Conservation (phyloP, 2,888 invertebrate species). For the Dicyrtoma fusca region DNA sequence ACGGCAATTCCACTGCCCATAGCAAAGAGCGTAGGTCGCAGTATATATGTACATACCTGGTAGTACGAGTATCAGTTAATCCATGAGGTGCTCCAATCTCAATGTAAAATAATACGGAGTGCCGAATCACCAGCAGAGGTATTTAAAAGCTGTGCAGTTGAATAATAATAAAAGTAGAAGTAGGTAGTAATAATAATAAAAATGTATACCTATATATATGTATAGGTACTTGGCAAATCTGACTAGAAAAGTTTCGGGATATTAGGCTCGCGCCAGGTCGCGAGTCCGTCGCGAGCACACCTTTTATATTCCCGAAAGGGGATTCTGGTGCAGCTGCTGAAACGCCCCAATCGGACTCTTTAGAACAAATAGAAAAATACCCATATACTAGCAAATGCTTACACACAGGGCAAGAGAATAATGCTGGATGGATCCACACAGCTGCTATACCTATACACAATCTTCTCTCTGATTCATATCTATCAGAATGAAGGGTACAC, state of each 20-base stretch:
- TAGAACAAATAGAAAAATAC: conserved; percentile 47
- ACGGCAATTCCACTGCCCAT: no score
- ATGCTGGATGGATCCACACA: no score
- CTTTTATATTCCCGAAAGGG: conserved; percentile 43
- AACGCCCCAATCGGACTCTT: conserved; percentile 41
- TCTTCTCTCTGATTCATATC: conserved; percentile 1
- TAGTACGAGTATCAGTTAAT: neutral
- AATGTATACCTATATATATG: neutral
- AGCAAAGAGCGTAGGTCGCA: no score
- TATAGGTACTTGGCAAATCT: conserved; percentile 31
- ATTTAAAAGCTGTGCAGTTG: conserved; percentile 11
- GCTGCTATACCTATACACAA: neutral
- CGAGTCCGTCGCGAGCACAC: conserved; percentile 50
- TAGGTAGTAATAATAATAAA: no score
- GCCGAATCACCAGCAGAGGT: conserved; percentile 21
- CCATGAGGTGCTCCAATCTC: neutral
- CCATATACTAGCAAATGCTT: neutral
- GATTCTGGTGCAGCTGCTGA: conserved; percentile 47
- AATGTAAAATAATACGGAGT: conserved; percentile 9
- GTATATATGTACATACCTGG: neutral
- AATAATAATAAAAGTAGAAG: conserved; percentile 6
- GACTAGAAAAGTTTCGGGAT: conserved; percentile 15
- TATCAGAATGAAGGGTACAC: conserved; percentile 12
- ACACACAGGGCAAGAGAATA: neutral
- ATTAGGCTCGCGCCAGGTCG: conserved; percentile 55